phyloP scores from a whole-genome alignment of 2,888 invertebrate genomes.

The Brachypterus glaber region DNA sequence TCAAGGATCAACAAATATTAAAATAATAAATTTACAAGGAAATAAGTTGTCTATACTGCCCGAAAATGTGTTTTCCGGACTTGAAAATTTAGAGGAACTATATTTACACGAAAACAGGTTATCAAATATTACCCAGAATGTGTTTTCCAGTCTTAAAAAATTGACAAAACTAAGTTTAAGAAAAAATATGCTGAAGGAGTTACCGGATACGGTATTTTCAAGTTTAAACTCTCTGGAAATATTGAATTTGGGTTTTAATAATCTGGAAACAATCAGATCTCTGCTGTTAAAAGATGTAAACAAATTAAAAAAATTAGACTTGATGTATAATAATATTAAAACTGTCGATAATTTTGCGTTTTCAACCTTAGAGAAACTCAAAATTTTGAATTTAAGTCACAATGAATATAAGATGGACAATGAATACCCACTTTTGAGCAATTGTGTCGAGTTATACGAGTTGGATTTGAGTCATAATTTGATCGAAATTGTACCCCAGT shows the following conservation, averaged over 20 bases:
- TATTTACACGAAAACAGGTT: slow-evolving; percentile 55
- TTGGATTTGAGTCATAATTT: slow-evolving; percentile 13
- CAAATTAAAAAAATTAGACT: slow-evolving; percentile 43
- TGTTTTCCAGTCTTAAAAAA: slow-evolving; percentile 28
- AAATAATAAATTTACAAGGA: slow-evolving; percentile 50
- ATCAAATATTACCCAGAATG: slow-evolving; percentile 49
- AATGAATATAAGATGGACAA: too few species aligned
- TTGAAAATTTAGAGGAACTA: slow-evolving; percentile 18
- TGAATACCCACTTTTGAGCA: too few species aligned
- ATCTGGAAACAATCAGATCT: too few species aligned
- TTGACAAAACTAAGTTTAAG: slow-evolving; percentile 18
- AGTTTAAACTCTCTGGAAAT: slow-evolving; percentile 13
- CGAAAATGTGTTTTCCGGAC: slow-evolving; percentile 48
- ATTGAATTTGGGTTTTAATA: slow-evolving; percentile 24
- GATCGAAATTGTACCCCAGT: slow-evolving; percentile 4
- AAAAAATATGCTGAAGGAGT: slow-evolving; percentile 15
- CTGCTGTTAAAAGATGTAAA: slow-evolving; percentile 42
- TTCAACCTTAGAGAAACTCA: too few species aligned
- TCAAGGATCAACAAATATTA: slow-evolving; percentile 48
- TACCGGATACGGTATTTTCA: slow-evolving; percentile 13
- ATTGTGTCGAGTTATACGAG: too few species aligned
- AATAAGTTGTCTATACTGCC: slow-evolving; percentile 43
- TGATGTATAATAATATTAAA: slow-evolving; percentile 12
- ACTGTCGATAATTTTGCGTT: too few species aligned
- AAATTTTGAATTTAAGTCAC: too few species aligned